Conservation (phyloP, 2,888 invertebrate species). For the Agrochola macilenta region DNA sequence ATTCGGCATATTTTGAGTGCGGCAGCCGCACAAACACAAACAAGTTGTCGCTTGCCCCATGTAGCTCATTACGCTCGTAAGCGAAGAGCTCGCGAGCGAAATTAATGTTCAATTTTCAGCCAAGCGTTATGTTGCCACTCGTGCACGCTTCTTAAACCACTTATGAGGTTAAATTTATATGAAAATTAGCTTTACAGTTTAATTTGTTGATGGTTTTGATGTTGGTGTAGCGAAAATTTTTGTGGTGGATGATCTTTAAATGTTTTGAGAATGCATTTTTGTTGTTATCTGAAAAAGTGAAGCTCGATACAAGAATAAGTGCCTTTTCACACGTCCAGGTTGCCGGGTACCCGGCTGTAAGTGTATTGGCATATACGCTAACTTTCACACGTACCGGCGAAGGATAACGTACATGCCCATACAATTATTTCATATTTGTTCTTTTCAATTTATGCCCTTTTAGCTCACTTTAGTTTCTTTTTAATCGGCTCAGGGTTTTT, state of each 20-base stretch:
- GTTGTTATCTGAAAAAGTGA: background rate
- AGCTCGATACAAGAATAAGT: background rate
- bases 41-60: slow-evolving; percentile 15
- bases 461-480: no score
- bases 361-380: no score
- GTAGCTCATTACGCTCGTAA: slow-evolving; percentile 30
- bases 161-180: slow-evolving; percentile 53
- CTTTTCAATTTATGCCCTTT: no score
- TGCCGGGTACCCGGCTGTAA: no score
- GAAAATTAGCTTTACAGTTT: slow-evolving; percentile 38
- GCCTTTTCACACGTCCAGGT: background rate
- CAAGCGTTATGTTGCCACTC: slow-evolving; percentile 52
- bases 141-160: slow-evolving; percentile 41
- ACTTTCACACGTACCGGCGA: no score
- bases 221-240: slow-evolving; percentile 9
- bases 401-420: no score
- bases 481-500: no score
- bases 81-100: slow-evolving; percentile 41
- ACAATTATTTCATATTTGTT: no score
- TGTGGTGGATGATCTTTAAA: background rate
- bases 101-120: slow-evolving; percentile 56
- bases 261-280: background rate
- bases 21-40: background rate
- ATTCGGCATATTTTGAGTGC: background rate
- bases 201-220: slow-evolving; percentile 35